These are phyloP conservation scores for Biston stratarius DNA, from an alignment of 2,888 invertebrate species.

Conservation along the genomic window DNA sequence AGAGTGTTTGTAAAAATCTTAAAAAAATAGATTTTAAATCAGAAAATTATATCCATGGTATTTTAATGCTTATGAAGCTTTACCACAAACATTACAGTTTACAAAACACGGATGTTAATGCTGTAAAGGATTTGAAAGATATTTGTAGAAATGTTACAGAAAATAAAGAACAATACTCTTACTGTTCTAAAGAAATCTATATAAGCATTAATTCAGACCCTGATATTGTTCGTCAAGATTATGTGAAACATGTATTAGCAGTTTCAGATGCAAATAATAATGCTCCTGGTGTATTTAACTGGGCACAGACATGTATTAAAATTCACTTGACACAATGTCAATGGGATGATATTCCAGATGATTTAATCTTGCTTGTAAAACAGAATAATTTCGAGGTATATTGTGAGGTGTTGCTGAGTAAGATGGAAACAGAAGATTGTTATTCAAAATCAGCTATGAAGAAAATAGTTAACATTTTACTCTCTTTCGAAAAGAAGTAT, in stretches of 20 bases:
- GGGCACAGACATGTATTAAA: slow-evolving; percentile 63
- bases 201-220: slow-evolving; percentile 53
- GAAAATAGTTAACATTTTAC: slow-evolving; percentile 56
- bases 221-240: slow-evolving; percentile 35
- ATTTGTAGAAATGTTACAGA: slow-evolving; percentile 51
- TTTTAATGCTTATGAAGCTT: slow-evolving; percentile 60
- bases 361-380: slow-evolving; percentile 55
- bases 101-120: slow-evolving; percentile 38
- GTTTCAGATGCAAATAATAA: slow-evolving; percentile 52
- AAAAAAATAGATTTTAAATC: slow-evolving; percentile 47
- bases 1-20: slow-evolving; percentile 53
- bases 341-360: slow-evolving; percentile 59
- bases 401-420: slow-evolving; percentile 58
- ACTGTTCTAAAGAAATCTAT: slow-evolving; percentile 62
- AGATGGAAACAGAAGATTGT: slow-evolving; percentile 51
- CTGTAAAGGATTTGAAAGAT: slow-evolving; percentile 43
- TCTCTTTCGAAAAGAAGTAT: slow-evolving; percentile 55
- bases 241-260: slow-evolving; percentile 55
- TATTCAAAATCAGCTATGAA: slow-evolving; percentile 49
- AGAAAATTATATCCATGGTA: slow-evolving; percentile 76
- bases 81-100: slow-evolving; percentile 56
- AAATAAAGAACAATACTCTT: slow-evolving; percentile 56
- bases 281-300: slow-evolving; percentile 63
- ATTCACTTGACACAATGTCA: slow-evolving; percentile 53
- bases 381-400: slow-evolving; percentile 63